Percentiles rank a stretch among this genome's conserved stretches.
Evolutionary conservation across 2,113 vertebrate species (phyloP).

Genomic region (Osmerus mordax): DNA sequence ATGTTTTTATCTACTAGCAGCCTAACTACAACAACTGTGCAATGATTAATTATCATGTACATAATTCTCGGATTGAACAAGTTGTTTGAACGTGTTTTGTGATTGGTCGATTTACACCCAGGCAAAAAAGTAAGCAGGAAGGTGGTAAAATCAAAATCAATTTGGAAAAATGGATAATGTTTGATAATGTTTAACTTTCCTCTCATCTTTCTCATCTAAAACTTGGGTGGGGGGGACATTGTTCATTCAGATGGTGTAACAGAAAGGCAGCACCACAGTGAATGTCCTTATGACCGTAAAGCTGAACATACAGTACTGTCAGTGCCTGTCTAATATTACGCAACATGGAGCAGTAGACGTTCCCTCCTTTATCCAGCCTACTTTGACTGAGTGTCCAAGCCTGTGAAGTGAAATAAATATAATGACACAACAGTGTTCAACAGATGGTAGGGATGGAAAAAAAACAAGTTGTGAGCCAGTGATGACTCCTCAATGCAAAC

Average conservation of each 20-base stretch:
- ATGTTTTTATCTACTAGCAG: conserved; percentile 18
- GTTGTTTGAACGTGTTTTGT: not conserved
- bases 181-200: conserved; percentile 16
- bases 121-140: not conserved
- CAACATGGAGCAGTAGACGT: conserved; percentile 42
- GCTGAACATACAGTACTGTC: conserved; percentile 19
- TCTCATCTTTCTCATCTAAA: conserved; percentile 50
- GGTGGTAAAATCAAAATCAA: not conserved
- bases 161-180: conserved; percentile 29
- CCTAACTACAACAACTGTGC: not conserved
- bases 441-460: not conserved
- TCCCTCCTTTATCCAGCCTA: conserved; percentile 22
- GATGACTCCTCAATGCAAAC: conserved; percentile 11
- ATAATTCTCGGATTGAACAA: not conserved
- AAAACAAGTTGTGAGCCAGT: not conserved
- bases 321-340: conserved; percentile 51
- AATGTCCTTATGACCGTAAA: conserved; percentile 19
- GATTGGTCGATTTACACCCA: not conserved
- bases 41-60: not conserved
- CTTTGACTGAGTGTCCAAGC: conserved; percentile 30
- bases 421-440: not conserved
- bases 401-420: conserved; percentile 14
- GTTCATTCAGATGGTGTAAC: conserved; percentile 43
- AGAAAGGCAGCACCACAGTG: conserved; percentile 24
- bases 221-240: conserved; percentile 18